Evolutionary conservation across 2,797 vertebrate species (phyloP), one percentile per base, ranked within the genome.

Genomic region (Zenarchopterus dispar): DNA sequence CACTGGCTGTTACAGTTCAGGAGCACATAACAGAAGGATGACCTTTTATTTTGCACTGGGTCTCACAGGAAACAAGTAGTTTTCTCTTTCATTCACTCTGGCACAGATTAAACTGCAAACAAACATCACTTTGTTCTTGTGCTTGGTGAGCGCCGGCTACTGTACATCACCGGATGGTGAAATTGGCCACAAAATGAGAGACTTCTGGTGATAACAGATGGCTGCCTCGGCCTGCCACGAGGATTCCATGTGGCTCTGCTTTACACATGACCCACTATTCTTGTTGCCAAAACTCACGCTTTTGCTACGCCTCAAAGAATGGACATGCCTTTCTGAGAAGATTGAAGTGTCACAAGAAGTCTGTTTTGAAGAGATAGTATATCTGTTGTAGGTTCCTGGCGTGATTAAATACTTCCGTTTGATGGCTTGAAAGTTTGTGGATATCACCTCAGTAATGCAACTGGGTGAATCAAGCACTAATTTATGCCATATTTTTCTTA

Each of bases 171-270:
- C 81, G 85, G 82, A 85, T 90, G 89, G 90, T 70, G 82, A 82
- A 89, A 50, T 88, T 91, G 91, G 91, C 90, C 72, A 60, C 41
- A 11, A 70, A 84, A 79, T 22, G 53, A 68, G 76, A 80, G 81
- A 88, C 89, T 90, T 90, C 91, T 91, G 91, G 84, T 87, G 60
- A 62, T 51, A 88, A 78, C 92, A 92, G 91, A 93, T 92, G 91
- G 92, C 77, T 39, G 73, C 78, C 70, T 80, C 59, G 16, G 84
- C 85, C 83, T 70, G 78, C 85, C 88, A 86, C 81, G 71, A 78
- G 57, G 81, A 77, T 61, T 90, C 88, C 88, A 90, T 89, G 88
- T 88, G 87, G 84, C 88, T 82, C 70, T 21, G 64, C 76, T 84
- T 84, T 81, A 85, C 83, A 90, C 82, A 88, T 85, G 88, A 92